Conservation (phyloP, 1,140 invertebrate species). For the Oedothorax gibbosus region DNA sequence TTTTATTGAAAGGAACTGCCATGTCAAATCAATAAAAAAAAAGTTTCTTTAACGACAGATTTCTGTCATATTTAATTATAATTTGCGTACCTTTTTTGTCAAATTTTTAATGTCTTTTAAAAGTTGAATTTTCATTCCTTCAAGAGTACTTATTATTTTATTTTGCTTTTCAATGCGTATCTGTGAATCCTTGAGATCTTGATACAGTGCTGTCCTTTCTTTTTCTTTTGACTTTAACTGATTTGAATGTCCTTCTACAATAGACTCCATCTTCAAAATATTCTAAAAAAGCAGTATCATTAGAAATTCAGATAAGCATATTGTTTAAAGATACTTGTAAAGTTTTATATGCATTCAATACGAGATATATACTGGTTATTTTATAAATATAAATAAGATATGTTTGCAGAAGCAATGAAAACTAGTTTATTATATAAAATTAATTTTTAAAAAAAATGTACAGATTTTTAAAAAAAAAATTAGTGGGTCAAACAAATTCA, state of each 20-base stretch:
- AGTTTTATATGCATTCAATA: too few relatives aligned
- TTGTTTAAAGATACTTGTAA: too few relatives aligned
- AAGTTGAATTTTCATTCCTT: constrained; percentile 37
- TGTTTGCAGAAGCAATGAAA: too few relatives aligned
- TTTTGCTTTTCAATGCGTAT: constrained; percentile 29
- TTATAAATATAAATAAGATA: too few relatives aligned
- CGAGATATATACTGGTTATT: too few relatives aligned
- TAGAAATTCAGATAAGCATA: neutral
- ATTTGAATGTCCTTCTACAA: constrained; percentile 27
- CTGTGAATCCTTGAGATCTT: constrained; percentile 42
- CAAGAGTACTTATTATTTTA: constrained; percentile 29
- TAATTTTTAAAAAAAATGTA: too few relatives aligned
- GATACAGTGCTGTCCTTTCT: constrained; percentile 30
- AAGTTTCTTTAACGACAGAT: neutral
- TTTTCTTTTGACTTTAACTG: constrained; percentile 44
- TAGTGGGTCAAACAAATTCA: too few relatives aligned
- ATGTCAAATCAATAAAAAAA: too few relatives aligned
- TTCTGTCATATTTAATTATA: neutral
- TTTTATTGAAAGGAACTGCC: too few relatives aligned
- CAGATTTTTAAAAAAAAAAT: too few relatives aligned
- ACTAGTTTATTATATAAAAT: too few relatives aligned
- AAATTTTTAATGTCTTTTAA: constrained; percentile 37
- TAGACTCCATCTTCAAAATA: constrained; percentile 32
- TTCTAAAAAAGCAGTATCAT: constrained; percentile 18
- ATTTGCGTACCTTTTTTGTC: constrained; percentile 35